phyloP scores from a whole-genome alignment of 2,888 invertebrate species.

The Tachina fera region DNA sequence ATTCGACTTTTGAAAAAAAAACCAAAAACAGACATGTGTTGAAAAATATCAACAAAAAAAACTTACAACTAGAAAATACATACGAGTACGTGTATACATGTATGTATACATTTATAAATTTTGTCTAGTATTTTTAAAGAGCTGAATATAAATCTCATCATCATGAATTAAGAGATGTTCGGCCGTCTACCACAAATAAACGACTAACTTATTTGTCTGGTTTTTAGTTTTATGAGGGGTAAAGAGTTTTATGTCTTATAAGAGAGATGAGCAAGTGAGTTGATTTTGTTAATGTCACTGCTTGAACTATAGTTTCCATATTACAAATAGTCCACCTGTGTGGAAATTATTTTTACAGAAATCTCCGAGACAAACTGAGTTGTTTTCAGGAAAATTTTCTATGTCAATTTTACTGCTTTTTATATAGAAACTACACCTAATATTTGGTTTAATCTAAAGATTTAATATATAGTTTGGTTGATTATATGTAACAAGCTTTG shows the following conservation, averaged over 20 bases:
- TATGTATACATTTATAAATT: neutral
- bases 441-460: too few relatives aligned
- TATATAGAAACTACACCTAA: too few relatives aligned
- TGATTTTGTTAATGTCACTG: too few relatives aligned
- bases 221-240: neutral
- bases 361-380: too few relatives aligned
- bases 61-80: neutral
- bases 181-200: constrained; percentile 27
- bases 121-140: constrained; percentile 48
- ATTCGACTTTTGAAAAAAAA: constrained; percentile 4
- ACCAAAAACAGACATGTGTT: constrained; percentile 5
- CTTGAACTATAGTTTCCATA: too few relatives aligned
- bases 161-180: constrained; percentile 61
- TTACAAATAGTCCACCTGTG: too few relatives aligned
- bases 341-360: too few relatives aligned
- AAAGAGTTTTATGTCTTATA: neutral
- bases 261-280: constrained; percentile 13
- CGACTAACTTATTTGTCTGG: constrained; percentile 11
- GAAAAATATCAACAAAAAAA: constrained; percentile 23
- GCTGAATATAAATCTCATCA: constrained; percentile 56
- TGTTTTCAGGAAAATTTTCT: too few relatives aligned
- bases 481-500: too few relatives aligned
- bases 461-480: too few relatives aligned
- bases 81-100: neutral
- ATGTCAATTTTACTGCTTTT: too few relatives aligned